These are phyloP conservation scores for Platycheirus rosarum DNA, from an alignment of 2,888 invertebrate species.

Conservation along the genomic window DNA sequence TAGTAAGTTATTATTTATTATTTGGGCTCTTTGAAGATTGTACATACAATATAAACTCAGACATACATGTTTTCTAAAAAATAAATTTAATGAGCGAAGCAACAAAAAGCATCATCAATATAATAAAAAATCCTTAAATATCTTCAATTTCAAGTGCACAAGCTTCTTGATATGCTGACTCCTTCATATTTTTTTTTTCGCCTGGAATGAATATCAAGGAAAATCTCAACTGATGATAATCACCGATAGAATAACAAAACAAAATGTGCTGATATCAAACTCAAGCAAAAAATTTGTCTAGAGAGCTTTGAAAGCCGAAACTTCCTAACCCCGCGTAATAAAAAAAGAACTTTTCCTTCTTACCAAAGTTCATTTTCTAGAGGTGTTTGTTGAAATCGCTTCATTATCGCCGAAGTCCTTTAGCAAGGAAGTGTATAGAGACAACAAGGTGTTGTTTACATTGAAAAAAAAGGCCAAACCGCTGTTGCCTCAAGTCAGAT, in stretches of 20 bases:
- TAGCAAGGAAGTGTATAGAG: background rate
- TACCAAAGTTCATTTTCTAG: background rate
- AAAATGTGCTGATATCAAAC: background rate
- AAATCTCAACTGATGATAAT: background rate
- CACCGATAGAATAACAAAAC: background rate
- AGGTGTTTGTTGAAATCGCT: background rate
- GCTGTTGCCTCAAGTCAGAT: background rate
- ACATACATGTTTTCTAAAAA: too few relatives aligned
- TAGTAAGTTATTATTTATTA: too few relatives aligned
- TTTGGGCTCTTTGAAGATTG: too few relatives aligned
- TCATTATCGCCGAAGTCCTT: too few relatives aligned
- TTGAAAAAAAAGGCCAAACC: background rate
- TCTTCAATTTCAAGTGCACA: background rate
- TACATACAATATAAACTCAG: too few relatives aligned
- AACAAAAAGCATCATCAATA: too few relatives aligned
- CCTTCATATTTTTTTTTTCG: background rate
- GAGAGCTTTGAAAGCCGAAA: background rate
- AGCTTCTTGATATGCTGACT: background rate
- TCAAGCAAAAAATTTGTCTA: background rate
- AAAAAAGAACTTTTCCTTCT: background rate
- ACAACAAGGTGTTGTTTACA: constrained; percentile 9
- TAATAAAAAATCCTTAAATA: background rate
- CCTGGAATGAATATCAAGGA: background rate
- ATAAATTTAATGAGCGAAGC: background rate
- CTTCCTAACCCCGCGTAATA: background rate